These are phyloP conservation scores for Thunnus thynnus DNA, from an alignment of 2,113 vertebrate species.

Conservation along the genomic window DNA sequence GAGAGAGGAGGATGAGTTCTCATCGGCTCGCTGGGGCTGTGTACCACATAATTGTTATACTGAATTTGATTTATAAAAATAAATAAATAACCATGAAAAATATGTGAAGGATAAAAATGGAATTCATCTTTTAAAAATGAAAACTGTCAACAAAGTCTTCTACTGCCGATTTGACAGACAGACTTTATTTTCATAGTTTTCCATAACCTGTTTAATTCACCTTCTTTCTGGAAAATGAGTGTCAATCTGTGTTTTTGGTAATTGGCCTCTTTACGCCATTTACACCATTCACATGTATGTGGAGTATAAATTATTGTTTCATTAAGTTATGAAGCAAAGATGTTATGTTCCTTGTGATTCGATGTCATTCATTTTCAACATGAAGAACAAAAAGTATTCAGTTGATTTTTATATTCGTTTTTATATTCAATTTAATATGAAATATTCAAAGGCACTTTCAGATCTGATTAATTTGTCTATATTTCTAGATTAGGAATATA, in stretches of 20 bases:
- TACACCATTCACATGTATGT: no score
- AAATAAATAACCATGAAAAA: neutral
- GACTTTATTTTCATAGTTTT: neutral
- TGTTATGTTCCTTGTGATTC: no score
- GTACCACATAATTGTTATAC: neutral
- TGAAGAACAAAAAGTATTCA: no score
- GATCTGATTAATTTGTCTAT: neutral
- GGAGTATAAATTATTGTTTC: no score
- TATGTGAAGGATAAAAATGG: neutral
- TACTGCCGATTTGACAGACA: neutral
- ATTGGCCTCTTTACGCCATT: no score
- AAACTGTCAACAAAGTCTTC: neutral
- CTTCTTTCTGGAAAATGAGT: neutral
- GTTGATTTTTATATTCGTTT: no score
- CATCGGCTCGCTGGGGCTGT: neutral
- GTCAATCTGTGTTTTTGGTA: no score
- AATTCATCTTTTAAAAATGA: no score
- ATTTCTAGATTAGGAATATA: no score
- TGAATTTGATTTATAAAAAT: neutral
- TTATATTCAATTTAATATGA: neutral
- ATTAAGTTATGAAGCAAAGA: no score
- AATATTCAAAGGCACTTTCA: neutral
- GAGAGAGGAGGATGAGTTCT: constrained; percentile 9
- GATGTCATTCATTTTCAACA: no score
- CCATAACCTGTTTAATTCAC: neutral